Conservation (phyloP, 2,113 vertebrate species). For the Gavia stellata region DNA sequence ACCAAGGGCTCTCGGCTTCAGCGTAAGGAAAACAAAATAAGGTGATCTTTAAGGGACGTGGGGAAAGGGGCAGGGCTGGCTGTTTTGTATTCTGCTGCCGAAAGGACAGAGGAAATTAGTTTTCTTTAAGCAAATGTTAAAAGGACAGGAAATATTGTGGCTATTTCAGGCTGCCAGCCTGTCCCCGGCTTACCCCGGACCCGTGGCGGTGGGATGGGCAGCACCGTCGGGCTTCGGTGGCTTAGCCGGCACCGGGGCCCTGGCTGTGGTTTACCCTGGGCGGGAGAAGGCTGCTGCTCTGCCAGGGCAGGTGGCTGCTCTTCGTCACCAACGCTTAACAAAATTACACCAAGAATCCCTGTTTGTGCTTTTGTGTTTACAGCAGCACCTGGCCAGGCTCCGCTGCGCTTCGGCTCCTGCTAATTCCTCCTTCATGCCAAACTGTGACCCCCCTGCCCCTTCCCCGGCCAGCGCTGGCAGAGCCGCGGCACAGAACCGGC, state of each 20-base stretch:
- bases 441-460: not conserved
- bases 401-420: not conserved
- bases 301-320: not conserved
- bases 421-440: not conserved
- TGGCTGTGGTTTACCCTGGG: accelerated
- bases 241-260: accelerated
- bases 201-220: accelerated
- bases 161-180: not conserved
- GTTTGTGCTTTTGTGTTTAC: no score
- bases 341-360: not conserved
- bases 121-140: constrained; percentile 17
- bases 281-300: not conserved
- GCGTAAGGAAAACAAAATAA: accelerated
- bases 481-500: not conserved
- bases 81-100: not conserved
- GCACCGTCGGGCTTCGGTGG: accelerated
- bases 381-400: not conserved
- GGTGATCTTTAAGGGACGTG: not conserved
- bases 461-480: not conserved
- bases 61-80: not conserved
- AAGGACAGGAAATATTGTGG: constrained; percentile 36
- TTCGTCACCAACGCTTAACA: not conserved
- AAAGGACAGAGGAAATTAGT: constrained; percentile 35
- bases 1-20: not conserved
- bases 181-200: not conserved